These are phyloP conservation scores for Xylophagus ater DNA, from an alignment of 2,888 invertebrate species.

Conservation along the genomic window DNA sequence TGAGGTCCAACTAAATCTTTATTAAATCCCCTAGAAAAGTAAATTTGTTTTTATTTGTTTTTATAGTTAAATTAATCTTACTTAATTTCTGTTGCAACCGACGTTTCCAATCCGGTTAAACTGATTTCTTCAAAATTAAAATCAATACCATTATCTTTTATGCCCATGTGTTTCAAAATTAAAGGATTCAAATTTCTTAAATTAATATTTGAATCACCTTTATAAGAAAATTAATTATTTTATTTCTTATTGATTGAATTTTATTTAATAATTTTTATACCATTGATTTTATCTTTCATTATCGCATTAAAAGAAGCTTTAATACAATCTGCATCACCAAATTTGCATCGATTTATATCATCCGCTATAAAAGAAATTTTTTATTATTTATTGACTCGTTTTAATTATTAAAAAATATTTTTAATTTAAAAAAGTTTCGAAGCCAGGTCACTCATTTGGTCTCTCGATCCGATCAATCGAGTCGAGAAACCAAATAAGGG, in stretches of 20 bases:
- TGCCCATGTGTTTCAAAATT: background rate
- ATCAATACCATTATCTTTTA: constrained; percentile 1
- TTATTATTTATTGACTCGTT: too few species aligned
- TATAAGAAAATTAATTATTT: background rate
- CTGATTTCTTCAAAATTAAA: background rate
- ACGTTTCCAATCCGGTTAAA: background rate
- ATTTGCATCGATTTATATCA: constrained; percentile 8
- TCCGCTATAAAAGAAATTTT: constrained; percentile 8
- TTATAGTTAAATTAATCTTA: too few species aligned
- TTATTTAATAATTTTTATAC: background rate
- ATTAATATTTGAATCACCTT: constrained; percentile 2
- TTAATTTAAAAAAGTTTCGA: too few species aligned
- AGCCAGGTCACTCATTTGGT: too few species aligned
- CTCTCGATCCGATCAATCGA: too few species aligned
- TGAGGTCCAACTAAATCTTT: constrained; percentile 5
- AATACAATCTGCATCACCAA: constrained; percentile 11
- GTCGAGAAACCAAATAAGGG: too few species aligned
- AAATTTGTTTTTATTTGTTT: too few species aligned
- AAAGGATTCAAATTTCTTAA: constrained; percentile 8
- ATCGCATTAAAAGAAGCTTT: constrained; percentile 8
- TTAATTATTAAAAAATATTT: too few species aligned
- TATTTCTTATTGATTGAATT: background rate
- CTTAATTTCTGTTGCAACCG: background rate
- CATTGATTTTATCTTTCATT: background rate
- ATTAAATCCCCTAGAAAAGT: constrained; percentile 8